phyloP scores from a whole-genome alignment of 1,140 invertebrate genomes.

The Chionoecetes opilio region DNA sequence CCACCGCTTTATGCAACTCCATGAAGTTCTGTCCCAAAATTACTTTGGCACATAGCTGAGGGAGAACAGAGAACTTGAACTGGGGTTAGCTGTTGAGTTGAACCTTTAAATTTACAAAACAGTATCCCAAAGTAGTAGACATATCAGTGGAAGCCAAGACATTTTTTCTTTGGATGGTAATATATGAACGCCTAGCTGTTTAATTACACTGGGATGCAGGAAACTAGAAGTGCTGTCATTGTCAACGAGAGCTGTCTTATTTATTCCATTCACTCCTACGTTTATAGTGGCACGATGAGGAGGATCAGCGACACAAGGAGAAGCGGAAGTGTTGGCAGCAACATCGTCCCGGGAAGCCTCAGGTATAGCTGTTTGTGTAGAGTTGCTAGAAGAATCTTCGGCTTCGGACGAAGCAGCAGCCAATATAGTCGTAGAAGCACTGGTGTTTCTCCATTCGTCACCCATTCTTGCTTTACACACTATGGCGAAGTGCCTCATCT shows the following conservation, averaged over 20 bases:
- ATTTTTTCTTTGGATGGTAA: background rate
- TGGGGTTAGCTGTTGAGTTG: background rate
- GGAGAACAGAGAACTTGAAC: constrained; percentile 41
- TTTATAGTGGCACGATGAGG: too few species aligned
- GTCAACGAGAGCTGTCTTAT: background rate
- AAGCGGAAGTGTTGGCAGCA: too few species aligned
- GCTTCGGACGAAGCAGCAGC: too few species aligned
- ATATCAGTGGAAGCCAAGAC: background rate
- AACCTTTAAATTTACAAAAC: background rate
- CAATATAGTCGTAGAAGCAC: too few species aligned
- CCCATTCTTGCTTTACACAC: too few species aligned
- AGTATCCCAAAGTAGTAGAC: background rate
- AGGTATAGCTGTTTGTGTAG: too few species aligned
- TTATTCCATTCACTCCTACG: background rate
- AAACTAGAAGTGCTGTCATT: constrained; percentile 5
- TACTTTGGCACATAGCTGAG: background rate
- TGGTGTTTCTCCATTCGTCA: too few species aligned
- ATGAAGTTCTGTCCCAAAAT: constrained; percentile 27
- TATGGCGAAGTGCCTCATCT: too few species aligned
- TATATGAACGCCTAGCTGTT: background rate
- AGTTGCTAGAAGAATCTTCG: too few species aligned
- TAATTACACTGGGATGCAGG: background rate
- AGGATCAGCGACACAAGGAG: too few species aligned
- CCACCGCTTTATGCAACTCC: too few species aligned
- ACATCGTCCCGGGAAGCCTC: too few species aligned